Evolutionary conservation across 2,888 invertebrate species (phyloP).

Genomic region (Leucophenga maculata): DNA sequence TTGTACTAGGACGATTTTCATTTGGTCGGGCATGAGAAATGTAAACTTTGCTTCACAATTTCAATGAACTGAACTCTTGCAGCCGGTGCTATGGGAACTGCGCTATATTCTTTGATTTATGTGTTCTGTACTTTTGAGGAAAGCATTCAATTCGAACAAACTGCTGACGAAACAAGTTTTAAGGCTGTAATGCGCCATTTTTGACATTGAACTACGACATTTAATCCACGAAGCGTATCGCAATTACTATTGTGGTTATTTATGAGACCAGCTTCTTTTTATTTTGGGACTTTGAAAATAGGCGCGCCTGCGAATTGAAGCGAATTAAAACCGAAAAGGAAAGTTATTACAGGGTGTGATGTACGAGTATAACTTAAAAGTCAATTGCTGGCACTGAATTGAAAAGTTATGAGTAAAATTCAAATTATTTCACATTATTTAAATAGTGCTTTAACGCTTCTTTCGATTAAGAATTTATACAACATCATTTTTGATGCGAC

Average conservation of each 20-base stretch:
- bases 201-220: conserved; percentile 31
- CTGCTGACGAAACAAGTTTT: conserved; percentile 23
- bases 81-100: neutral
- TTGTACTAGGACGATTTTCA: neutral
- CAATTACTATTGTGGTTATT: conserved; percentile 37
- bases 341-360: too few species aligned
- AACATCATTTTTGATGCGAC: conserved; percentile 1
- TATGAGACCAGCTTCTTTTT: conserved; percentile 1
- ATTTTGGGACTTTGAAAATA: neutral
- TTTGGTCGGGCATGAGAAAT: conserved; percentile 26
- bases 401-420: too few species aligned
- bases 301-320: too few species aligned
- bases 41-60: conserved; percentile 40
- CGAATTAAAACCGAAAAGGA: conserved; percentile 49
- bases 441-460: too few species aligned
- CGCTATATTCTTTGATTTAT: conserved; percentile 53
- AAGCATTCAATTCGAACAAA: too few species aligned
- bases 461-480: neutral
- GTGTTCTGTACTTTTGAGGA: conserved; percentile 24
- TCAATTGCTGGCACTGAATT: too few species aligned
- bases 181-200: conserved; percentile 36
- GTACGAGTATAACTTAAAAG: too few species aligned
- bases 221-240: conserved; percentile 54
- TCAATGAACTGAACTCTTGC: conserved; percentile 22
- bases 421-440: too few species aligned